A percentile compares a stretch with the other conserved stretches of the same genome.
These are phyloP conservation scores for Psittacula cyanocephala DNA, from an alignment of 2,113 vertebrate species.

Conservation along the genomic window DNA sequence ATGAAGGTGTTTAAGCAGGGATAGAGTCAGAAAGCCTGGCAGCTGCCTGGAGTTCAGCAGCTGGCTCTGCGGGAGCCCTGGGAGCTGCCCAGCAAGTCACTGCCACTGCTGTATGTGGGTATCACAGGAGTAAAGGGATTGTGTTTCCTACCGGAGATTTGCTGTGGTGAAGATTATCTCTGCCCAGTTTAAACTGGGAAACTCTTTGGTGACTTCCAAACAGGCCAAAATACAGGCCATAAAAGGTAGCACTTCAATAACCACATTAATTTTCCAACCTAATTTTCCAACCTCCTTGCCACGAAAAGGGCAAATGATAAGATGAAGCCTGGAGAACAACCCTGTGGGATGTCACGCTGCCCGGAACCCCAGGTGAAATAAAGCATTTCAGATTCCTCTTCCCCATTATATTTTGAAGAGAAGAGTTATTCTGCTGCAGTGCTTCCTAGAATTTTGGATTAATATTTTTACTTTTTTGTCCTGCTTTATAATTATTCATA, in stretches of 20 bases:
- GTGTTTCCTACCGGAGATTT: background rate
- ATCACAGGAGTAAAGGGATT: background rate
- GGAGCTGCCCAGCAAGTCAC: background rate
- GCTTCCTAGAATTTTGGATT: background rate
- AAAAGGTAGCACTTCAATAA: background rate
- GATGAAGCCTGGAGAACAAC: background rate
- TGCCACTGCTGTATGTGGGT: fast-evolving
- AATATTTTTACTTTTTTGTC: background rate
- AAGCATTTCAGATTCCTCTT: background rate
- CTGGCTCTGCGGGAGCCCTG: background rate
- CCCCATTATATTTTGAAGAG: background rate
- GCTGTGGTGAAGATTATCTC: background rate
- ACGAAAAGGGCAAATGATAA: background rate
- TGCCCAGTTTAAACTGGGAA: background rate
- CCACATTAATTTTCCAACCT: background rate
- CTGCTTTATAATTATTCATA: background rate
- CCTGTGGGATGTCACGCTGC: background rate
- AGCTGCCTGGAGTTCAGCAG: background rate
- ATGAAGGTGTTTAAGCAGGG: background rate
- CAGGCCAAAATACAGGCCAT: background rate
- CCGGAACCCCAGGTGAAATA: background rate
- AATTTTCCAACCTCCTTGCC: background rate
- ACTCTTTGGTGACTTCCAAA: background rate
- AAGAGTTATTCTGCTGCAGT: background rate
- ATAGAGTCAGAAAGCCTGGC: background rate